A percentile compares a stretch with the other conserved stretches of the same genome.
phyloP scores from a whole-genome alignment of 2,113 vertebrate species.

The Nannobrachium achirus region DNA sequence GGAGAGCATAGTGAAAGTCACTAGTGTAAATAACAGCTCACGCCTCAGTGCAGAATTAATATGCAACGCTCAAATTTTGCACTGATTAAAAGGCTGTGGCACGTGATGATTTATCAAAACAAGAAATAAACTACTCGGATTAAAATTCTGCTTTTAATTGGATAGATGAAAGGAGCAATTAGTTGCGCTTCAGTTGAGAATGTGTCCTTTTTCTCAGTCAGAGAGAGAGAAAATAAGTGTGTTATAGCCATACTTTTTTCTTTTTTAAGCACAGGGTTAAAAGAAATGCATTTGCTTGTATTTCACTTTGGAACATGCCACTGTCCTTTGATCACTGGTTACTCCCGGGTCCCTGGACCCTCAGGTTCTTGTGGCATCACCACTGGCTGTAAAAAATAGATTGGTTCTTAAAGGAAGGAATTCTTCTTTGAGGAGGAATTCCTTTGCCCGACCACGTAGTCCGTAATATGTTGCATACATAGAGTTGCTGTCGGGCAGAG shows the following conservation, averaged over 20 bases:
- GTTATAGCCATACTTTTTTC: constrained; percentile 32
- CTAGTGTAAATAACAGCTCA: constrained; percentile 46
- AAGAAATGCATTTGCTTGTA: constrained; percentile 40
- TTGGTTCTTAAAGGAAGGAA: too few relatives aligned
- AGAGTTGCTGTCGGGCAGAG: too few relatives aligned
- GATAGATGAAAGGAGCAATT: constrained; percentile 79
- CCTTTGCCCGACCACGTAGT: background rate
- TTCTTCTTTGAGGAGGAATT: background rate
- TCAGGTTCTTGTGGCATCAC: background rate
- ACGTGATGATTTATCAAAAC: constrained; percentile 69
- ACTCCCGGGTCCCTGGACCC: constrained; percentile 10
- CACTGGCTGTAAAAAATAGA: too few relatives aligned
- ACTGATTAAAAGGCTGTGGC: constrained; percentile 69
- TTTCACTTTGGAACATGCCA: constrained; percentile 29
- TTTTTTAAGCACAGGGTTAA: constrained; percentile 22
- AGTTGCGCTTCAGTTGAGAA: constrained; percentile 68
- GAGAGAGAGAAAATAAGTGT: constrained; percentile 30
- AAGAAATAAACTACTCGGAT: constrained; percentile 73
- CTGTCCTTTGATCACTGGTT: constrained; percentile 48
- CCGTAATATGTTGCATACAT: too few relatives aligned
- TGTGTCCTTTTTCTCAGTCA: constrained; percentile 49
- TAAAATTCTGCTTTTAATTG: constrained; percentile 76
- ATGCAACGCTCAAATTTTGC: constrained; percentile 50
- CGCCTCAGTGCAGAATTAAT: constrained; percentile 55
- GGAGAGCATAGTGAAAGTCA: constrained; percentile 51